These are phyloP conservation scores for Psephotus haematonotus DNA, from an alignment of 2,113 vertebrate species.

Conservation along the genomic window DNA sequence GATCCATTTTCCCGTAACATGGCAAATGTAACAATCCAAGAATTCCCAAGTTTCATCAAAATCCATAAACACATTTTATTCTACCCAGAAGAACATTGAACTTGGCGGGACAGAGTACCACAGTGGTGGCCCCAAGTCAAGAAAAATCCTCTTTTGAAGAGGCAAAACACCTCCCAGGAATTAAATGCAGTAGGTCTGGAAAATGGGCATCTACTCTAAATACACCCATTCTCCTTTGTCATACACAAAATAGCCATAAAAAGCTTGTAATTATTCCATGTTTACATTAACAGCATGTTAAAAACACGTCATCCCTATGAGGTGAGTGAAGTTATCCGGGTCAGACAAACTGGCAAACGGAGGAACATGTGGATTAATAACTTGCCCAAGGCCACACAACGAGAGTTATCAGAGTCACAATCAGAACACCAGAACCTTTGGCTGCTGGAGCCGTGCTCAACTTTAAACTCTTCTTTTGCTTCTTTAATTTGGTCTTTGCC, in stretches of 20 bases:
- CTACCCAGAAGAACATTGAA: constrained; percentile 36
- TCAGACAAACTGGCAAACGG: neutral
- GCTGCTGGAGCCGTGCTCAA: neutral
- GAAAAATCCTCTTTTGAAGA: constrained; percentile 38
- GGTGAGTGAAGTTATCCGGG: neutral
- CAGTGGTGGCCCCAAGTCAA: constrained; percentile 5
- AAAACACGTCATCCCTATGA: neutral
- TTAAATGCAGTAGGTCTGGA: neutral
- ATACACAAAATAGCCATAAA: neutral
- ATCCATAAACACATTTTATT: constrained; percentile 38
- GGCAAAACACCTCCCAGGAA: neutral
- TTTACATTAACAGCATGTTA: neutral
- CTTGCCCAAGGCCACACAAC: neutral
- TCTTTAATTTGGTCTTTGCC: neutral
- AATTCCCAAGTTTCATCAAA: constrained; percentile 11
- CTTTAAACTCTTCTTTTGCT: neutral
- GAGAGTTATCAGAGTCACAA: neutral
- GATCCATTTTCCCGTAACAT: constrained; percentile 25
- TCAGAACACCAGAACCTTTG: neutral
- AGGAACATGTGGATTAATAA: neutral
- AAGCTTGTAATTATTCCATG: neutral
- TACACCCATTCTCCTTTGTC: neutral
- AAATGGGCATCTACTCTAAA: neutral
- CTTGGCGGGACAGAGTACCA: constrained; percentile 19
- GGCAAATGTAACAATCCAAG: neutral